Evolutionary conservation across 2,797 vertebrate species (phyloP).

Genomic region (Parotocinclus haroldoi): DNA sequence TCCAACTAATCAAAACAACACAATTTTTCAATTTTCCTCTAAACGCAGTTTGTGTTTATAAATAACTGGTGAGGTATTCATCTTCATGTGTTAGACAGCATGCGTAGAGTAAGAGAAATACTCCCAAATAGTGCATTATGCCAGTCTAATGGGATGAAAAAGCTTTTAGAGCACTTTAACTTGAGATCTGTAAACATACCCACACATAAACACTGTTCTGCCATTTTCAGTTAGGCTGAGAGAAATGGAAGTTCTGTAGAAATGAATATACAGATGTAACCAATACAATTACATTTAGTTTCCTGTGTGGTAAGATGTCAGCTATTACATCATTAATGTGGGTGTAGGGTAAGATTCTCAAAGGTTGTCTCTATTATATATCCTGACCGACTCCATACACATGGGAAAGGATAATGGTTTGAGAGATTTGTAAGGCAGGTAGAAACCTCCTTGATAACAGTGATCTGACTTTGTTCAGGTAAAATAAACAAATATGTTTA

Average conservation of each 20-base stretch:
- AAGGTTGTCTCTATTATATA: constrained; percentile 24
- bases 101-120: constrained; percentile 33
- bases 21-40: constrained; percentile 41
- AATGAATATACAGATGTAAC: constrained; percentile 37
- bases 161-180: constrained; percentile 46
- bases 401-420: constrained; percentile 13
- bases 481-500: constrained; percentile 19
- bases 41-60: constrained; percentile 41
- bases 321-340: constrained; percentile 41
- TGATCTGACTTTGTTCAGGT: constrained; percentile 4
- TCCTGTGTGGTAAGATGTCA: constrained; percentile 34
- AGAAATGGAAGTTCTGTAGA: constrained; percentile 42
- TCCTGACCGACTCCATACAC: constrained; percentile 8
- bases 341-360: constrained; percentile 25
- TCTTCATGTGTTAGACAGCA: constrained; percentile 28
- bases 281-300: constrained; percentile 50
- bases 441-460: constrained; percentile 14
- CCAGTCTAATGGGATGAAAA: constrained; percentile 46
- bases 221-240: constrained; percentile 36
- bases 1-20: constrained; percentile 34
- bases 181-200: constrained; percentile 28
- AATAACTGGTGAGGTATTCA: constrained; percentile 42
- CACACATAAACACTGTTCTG: constrained; percentile 9
- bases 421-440: background rate
- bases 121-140: constrained; percentile 46